Evolutionary conservation across 2,888 invertebrate species (phyloP), one percentile per base, ranked within the genome.

Genomic region (Metellina segmentata): DNA sequence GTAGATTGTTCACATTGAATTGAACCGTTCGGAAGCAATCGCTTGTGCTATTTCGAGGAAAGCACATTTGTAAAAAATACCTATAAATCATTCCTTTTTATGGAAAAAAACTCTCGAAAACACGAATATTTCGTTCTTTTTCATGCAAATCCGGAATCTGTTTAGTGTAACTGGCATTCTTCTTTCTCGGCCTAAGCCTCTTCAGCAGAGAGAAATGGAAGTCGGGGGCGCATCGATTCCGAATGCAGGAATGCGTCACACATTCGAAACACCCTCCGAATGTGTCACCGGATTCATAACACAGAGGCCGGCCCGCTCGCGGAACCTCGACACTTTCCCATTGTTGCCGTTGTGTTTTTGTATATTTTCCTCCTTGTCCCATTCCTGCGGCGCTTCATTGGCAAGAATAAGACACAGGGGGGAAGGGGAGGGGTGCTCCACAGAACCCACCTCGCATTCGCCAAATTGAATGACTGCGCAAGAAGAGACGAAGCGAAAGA

Each of bases 341-440:
- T 34, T 34, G 34, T 34, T 34, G 34, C 4, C 34, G 34, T 34
- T 34, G 74, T 85, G 70, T 82, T n/a, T 69, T 48, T 49, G 13
- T 48, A 70, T 49, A 48, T 9, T 6, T 82, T 19, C 34, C 34
- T 75, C 9, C 75, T 13, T 20, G 51, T 52, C 81, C 51, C 69
- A 81, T 19, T 77, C 83, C 83, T 34, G 52, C 48, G 83, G n/a
- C 69, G 86, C 77, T 86, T 91, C 86, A 91, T 91, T 86, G 86
- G 81, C 74, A 71, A 81, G 86, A 86, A 86, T 85, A 81, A 86
- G 75, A 86, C 86, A 82, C 71, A 85, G 89, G 74, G 81, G 85
- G 19, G 77, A 77, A 4, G 34, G 8, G 83, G 69, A 61, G 83
- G 69, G 49, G 53, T 70, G 34, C n/a, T 6, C 61, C 72, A 81